Evolutionary conservation across 2,888 invertebrate genomes (phyloP), one percentile per base, ranked within the genome.

Genomic region (Reticulitermes lucifugus): DNA sequence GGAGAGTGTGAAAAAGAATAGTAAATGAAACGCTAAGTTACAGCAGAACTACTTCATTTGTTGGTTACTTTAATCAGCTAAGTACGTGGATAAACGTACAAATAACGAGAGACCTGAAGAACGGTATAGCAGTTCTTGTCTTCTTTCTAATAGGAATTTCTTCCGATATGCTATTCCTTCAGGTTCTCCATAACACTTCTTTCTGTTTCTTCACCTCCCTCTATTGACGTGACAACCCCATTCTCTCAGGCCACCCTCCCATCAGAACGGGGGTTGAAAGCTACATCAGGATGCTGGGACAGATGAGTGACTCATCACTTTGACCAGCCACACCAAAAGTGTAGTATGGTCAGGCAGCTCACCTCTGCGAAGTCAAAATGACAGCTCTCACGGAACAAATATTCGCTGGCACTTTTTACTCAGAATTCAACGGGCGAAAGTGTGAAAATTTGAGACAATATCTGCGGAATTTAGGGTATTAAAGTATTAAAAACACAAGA

Each of bases 221-320:
- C 55, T 65, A 65, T 25, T 65, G n/a, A 65, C 65, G 65, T 65
- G 65, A 65, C 65, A 65, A n/a, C 25, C 65, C 65, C 65, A 25
- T n/a, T 65, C 65, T 10, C 25, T 3, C 65, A 65, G 25, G 65
- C 65, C 65, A 65, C 65, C 65, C 65, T 65, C 65, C 9, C n/a
- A 25, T 25, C 25, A 55, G 55, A 55, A 25, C 0, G 65, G 65
- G 65, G 25, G 65, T 65, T n/a, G 65, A 65, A 65, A 65, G 65
- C 65, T 65, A n/a, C 65, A 25, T 65, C n/a, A 65, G 25, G 65
- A 65, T 65, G 65, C 65, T 65, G 65, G 25, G 65, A 65, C 65
- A 65, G 65, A 65, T 65, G 65, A 65, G 65, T 65, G 65, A 65
- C 65, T 65, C 65, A 65, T 65, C 65, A 25, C n/a, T 65, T 25